Evolutionary conservation across 2,888 invertebrate genomes (phyloP), one percentile per base, ranked within the genome.

Genomic region (Tetropium fuscum): DNA sequence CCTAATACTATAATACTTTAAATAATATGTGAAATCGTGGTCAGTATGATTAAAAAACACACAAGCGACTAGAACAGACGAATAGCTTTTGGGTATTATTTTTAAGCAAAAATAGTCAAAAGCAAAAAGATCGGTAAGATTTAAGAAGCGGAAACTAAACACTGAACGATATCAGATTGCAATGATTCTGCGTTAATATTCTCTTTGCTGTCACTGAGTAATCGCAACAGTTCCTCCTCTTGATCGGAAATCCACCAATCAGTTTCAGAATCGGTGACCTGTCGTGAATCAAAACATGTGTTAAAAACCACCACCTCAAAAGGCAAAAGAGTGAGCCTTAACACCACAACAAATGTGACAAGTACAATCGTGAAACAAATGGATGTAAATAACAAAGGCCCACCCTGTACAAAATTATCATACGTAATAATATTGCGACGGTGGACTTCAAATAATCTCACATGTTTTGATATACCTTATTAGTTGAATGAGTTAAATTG

Each of bases 241-340:
- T 91, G 90, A 78, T 91, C 91, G 13, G 91, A 91, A 78, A 89
- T 88, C 84, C 90, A 89, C 84, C 90, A 86, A 78, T 91, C 91
- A 41, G 89, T 89, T 80, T 90, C 90, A 20, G 90, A 90, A 80
- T 89, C 90, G 65, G 77, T 78, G 58, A 82, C 81, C 81, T 81
- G 75, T 72, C 76, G 66, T 73, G 78, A 78, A 81, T 80, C 79
- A 81, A 80, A 82, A 81, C 78, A 81, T 79, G 80, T 80, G 57
- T 61, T 63, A 63, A 78, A 70, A 69, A 73, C 74, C 75, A 75
- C 75, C 76, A 59, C 59, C 41, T 48, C 22, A 48, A 8, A 36
- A 36, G 16, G 8, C 11, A 27, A 47, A 8, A 38, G 49, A 49
- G 49, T 41, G 36, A 34, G 34, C 32, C 49, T 36, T 25, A 20